Percentiles rank a stretch among this genome's conserved stretches.
Conservation (phyloP, 2,797 vertebrate genomes). For the Microchirus variegatus region DNA sequence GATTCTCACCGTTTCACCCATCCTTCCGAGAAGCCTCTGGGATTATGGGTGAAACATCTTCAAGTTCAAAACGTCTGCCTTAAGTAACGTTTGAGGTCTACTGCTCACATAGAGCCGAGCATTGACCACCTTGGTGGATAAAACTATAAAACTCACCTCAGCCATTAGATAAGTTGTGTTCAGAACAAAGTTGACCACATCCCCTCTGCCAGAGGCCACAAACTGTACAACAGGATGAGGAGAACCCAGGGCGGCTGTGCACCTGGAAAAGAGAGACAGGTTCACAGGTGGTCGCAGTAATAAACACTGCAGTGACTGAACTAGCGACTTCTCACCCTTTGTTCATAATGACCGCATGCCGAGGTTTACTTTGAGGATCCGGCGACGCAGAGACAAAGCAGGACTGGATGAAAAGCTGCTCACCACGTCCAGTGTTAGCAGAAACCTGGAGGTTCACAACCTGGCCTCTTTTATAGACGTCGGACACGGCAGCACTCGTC, state of each 20-base stretch:
- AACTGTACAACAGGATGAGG: conserved; percentile 49
- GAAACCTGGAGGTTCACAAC: conserved; percentile 64
- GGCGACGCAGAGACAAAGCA: conserved; percentile 66
- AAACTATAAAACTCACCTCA: conserved; percentile 45
- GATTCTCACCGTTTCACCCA: no score
- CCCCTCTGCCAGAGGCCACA: conserved; percentile 27
- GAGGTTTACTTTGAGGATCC: conserved; percentile 42
- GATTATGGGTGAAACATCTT: no score
- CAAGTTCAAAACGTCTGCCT: no score
- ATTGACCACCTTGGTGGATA: no score
- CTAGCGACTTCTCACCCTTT: conserved; percentile 64
- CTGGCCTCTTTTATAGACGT: conserved; percentile 65
- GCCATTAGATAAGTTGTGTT: conserved; percentile 60
- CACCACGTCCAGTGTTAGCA: conserved; percentile 21
- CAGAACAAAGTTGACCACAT: conserved; percentile 64
- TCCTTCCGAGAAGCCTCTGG: no score
- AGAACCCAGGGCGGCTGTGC: conserved; percentile 51
- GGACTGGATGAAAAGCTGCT: conserved; percentile 71
- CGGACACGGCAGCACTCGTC: conserved; percentile 44
- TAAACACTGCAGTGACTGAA: neutral
- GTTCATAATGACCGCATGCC: conserved; percentile 63
- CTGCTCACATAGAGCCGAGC: no score
- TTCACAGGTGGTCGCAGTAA: neutral
- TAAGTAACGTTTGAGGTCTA: no score
- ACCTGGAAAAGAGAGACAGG: conserved; percentile 52